Evolutionary conservation across 1,140 invertebrate species (phyloP).

Genomic region (Helicoverpa armigera): DNA sequence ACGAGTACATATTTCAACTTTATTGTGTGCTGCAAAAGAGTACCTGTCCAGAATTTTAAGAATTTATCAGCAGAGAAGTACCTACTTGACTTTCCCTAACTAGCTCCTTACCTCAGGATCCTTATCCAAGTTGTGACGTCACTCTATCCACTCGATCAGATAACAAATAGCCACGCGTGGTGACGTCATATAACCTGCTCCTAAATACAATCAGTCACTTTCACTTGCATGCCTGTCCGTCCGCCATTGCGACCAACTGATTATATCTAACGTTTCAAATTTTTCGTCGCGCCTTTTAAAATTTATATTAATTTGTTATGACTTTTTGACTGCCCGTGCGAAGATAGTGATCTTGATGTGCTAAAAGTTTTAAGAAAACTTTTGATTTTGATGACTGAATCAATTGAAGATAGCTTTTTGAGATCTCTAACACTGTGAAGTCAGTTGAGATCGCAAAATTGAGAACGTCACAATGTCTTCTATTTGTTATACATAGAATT

Average conservation of each 20-base stretch:
- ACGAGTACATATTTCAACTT: too few relatives aligned
- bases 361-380: too few relatives aligned
- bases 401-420: too few relatives aligned
- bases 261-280: conserved; percentile 15
- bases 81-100: not conserved
- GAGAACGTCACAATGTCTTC: too few relatives aligned
- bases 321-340: not conserved
- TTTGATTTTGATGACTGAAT: too few relatives aligned
- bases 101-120: not conserved
- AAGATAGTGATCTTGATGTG: not conserved
- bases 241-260: conserved; percentile 15
- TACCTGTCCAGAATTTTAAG: too few relatives aligned
- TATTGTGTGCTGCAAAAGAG: too few relatives aligned
- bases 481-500: too few relatives aligned
- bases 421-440: too few relatives aligned
- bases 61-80: too few relatives aligned
- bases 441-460: too few relatives aligned
- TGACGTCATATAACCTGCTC: conserved; percentile 78
- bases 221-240: conserved; percentile 73
- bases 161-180: conserved; percentile 36
- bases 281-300: not conserved
- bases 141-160: conserved; percentile 45
- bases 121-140: conserved; percentile 1
- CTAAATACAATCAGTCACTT: conserved; percentile 79
- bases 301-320: not conserved